A percentile compares a stretch with the other conserved stretches of the same genome.
These are phyloP conservation scores for Apaloderma vittatum DNA, from an alignment of 2,113 vertebrate species.

Conservation along the genomic window DNA sequence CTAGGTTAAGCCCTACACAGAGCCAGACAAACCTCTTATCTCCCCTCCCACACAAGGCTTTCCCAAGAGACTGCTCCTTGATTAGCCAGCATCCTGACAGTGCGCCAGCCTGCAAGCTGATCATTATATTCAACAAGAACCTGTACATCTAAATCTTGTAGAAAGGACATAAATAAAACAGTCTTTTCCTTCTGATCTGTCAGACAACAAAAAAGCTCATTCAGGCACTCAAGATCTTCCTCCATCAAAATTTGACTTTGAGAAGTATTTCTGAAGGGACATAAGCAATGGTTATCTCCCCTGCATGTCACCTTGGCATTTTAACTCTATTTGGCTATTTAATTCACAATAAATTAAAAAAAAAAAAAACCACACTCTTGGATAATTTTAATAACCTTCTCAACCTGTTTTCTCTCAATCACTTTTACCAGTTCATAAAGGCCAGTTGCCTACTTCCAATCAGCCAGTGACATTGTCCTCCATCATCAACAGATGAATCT, in stretches of 20 bases:
- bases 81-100: background rate
- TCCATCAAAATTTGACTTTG: background rate
- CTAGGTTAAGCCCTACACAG: background rate
- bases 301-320: fast-evolving
- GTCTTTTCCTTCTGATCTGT: background rate
- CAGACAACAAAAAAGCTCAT: background rate
- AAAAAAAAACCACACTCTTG: background rate
- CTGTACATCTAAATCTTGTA: background rate
- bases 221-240: background rate
- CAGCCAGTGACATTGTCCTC: background rate
- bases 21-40: background rate
- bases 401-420: background rate
- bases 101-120: background rate
- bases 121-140: background rate
- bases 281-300: background rate
- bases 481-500: background rate
- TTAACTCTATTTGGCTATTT: background rate
- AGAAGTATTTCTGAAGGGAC: background rate
- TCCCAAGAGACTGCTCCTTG: background rate
- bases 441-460: background rate
- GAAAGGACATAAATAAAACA: background rate
- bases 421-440: background rate
- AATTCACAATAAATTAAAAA: background rate
- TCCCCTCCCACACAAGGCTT: background rate
- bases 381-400: background rate